Evolutionary conservation across 2,113 vertebrate genomes (phyloP), one percentile per base, ranked within the genome.

Genomic region (Rhinoderma darwinii): DNA sequence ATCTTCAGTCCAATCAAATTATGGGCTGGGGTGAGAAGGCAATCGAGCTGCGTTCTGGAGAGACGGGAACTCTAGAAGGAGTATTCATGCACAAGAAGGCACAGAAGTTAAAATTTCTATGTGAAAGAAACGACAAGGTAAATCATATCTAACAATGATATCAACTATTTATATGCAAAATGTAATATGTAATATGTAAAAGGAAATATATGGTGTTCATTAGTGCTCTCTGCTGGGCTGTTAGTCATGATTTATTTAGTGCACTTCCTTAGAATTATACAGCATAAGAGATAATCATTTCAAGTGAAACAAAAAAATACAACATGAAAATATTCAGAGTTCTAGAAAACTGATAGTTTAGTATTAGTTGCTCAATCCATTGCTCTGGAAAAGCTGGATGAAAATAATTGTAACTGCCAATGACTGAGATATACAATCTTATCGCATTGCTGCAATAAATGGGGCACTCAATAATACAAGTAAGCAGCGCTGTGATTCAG

Each of bases 21-120:
- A 99, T 99, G 96, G 98, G 97, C 82, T 99, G 97, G 97, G 97
- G 96, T 66, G 96, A 98, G 87, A 99, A 96, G 91, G 97, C 97
- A 0, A 97, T 99, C 59, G 98, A 99, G 91, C 93, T 96, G 27
- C 94, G 97, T 11, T 97, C 97, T 22, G 96, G 95, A 59, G 96
- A 96, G 89, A 96, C 95, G 0, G 96, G 94, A 7, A 94, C 94
- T 89, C 93, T 99, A 88, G 97, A 99, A 90, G 97, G 94, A 76
- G 97, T 99, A 59, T 96, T 99, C 90, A 98, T 99, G 96, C 97
- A 96, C 94, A 99, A 97, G 88, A 97, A 97, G 89, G 96, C 97
- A 66, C 98, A 99, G 92, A 98, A 97, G 82, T 95, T 99, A 87
- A 99, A 99, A 93, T 99, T 99, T 89, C 93, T 99, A 0, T 99